Evolutionary conservation across 37 sponge, comb jelly and placozoan genomes (phyloP), one percentile per base, ranked within the genome.

Genomic region (Spongilla lacustris): DNA sequence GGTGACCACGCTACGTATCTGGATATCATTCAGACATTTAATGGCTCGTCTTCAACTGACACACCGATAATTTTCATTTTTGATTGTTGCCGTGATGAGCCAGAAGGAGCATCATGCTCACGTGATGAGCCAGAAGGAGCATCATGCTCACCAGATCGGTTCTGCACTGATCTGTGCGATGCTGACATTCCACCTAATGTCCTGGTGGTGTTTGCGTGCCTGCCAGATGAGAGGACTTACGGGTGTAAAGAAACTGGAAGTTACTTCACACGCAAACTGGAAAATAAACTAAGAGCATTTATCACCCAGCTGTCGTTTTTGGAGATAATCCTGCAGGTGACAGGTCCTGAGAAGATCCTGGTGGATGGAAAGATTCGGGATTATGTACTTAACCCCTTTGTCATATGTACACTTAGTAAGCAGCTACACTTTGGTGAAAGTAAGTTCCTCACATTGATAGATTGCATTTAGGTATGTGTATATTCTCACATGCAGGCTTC

Each of bases 41-140:
- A 31, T 0, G 0, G n/a, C 30, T 30, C 81, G 12, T 17, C n/a
- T n/a, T n/a, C 29, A 0, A 23, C 26, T 13, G 76, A 71, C 11
- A 88, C 81, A 67, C 92, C 92, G 0, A 92, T 75, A 37, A 35
- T 92, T 17, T 84, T 92, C 76, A 75, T 92, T 28, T 92, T 92
- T 50, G 92, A 92, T 46, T 85, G 89, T 36, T 85, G 81, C 23
- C 68, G 84, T 2, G 31, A 5, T 0, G 78, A 25, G 10, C 29
- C 83, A 37, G 36, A 24, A 23, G 75, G 8, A 35, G 73, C 28
- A 73, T 26, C 27, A n/a, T n/a, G n/a, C n/a, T n/a, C n/a, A n/a
- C 68, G 84, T 2, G 31, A 5, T 0, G 78, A 25, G 10, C 29
- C 83, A 37, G 36, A 24, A 23, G 75, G 8, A 35, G 73, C 28